A percentile compares a stretch with the other conserved stretches of the same genome.
Evolutionary conservation across 2,888 invertebrate genomes (phyloP).

Genomic region (Xanthostigma xanthostigma): DNA sequence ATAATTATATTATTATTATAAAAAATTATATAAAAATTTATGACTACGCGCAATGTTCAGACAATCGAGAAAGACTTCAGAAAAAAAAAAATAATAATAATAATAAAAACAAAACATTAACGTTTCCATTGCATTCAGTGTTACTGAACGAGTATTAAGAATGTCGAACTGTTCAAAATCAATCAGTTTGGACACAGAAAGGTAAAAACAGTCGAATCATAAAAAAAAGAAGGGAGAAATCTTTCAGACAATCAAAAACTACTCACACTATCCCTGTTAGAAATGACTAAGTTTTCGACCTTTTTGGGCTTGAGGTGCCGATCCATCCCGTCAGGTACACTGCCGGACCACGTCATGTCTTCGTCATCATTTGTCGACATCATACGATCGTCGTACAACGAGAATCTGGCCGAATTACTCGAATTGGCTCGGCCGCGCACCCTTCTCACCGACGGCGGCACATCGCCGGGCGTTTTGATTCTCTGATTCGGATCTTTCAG

Average conservation of each 20-base stretch:
- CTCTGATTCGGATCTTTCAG: conserved; percentile 60
- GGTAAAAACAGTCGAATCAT: too few species aligned
- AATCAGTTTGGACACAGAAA: too few species aligned
- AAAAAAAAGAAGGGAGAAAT: not conserved
- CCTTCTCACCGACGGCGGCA: conserved; percentile 61
- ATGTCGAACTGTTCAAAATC: too few species aligned
- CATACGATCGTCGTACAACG: conserved; percentile 78
- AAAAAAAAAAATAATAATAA: too few species aligned
- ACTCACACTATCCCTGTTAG: conserved; percentile 28
- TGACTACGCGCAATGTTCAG: too few species aligned
- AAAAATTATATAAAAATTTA: too few species aligned
- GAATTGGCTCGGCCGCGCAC: conserved; percentile 46
- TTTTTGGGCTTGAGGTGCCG: conserved; percentile 11
- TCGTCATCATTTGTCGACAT: conserved; percentile 43
- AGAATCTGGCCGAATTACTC: conserved; percentile 48
- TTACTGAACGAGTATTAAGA: too few species aligned
- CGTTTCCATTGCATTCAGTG: too few species aligned
- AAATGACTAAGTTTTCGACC: conserved; percentile 12
- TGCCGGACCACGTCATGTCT: conserved; percentile 25
- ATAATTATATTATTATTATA: too few species aligned
- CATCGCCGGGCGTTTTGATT: conserved; percentile 69
- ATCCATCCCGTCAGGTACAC: conserved; percentile 25
- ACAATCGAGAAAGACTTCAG: too few species aligned
- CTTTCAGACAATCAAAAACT: conserved; percentile 23
- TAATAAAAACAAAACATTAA: too few species aligned